These are phyloP conservation scores for Colius striatus DNA, from an alignment of 2,113 vertebrate species.

Conservation along the genomic window DNA sequence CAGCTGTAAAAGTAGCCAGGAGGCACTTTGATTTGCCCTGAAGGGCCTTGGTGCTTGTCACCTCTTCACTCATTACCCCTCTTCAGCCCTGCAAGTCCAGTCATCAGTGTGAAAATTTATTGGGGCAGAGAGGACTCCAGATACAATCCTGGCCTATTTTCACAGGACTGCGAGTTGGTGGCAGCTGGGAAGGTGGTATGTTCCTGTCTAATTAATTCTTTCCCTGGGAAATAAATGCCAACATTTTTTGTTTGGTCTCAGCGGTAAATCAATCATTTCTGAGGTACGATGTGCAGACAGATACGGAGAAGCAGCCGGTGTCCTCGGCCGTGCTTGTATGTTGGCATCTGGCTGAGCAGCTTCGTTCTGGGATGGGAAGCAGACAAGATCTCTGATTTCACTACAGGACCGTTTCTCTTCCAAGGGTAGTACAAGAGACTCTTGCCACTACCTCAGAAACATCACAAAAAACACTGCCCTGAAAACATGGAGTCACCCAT, in stretches of 20 bases:
- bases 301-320: not conserved
- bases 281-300: not conserved
- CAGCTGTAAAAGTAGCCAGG: not conserved
- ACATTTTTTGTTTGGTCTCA: not conserved
- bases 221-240: not conserved
- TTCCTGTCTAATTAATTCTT: not conserved
- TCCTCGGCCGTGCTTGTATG: fast-evolving
- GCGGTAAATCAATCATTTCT: not conserved
- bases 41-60: not conserved
- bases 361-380: not conserved
- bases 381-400: not conserved
- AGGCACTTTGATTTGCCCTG: not conserved
- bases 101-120: fast-evolving
- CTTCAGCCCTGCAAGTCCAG: not conserved
- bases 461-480: not conserved
- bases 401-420: fast-evolving
- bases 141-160: not conserved
- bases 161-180: not conserved
- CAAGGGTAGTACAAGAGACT: not conserved
- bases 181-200: not conserved
- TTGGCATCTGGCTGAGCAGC: not conserved
- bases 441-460: not conserved
- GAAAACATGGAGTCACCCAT: not conserved
- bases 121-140: not conserved
- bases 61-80: not conserved